These are phyloP conservation scores for Sclerodermus sp. DNA, from an alignment of 2,888 invertebrate genomes.

Conservation along the genomic window DNA sequence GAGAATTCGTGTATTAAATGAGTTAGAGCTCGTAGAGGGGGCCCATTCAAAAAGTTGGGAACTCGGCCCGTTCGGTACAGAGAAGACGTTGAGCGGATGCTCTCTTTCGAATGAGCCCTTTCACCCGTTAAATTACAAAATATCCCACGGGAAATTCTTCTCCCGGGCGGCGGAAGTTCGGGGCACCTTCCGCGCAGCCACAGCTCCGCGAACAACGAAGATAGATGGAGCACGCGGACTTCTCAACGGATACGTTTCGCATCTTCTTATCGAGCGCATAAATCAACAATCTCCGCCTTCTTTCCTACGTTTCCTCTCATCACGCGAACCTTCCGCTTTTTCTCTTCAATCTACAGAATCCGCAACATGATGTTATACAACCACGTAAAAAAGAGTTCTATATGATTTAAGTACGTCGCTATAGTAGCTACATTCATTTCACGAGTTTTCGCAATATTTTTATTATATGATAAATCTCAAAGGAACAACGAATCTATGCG, in stretches of 20 bases:
- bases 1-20: no score
- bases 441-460: no score
- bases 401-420: no score
- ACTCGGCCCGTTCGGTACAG: no score
- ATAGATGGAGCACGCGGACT: constrained; percentile 28
- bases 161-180: constrained; percentile 27
- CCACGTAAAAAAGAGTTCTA: no score
- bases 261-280: constrained; percentile 32
- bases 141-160: constrained; percentile 46
- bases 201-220: constrained; percentile 29
- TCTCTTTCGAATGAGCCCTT: constrained; percentile 15
- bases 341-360: background rate
- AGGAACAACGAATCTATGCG: no score
- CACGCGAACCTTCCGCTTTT: background rate
- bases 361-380: no score
- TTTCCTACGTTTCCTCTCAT: constrained; percentile 2
- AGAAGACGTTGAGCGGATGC: background rate
- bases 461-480: no score
- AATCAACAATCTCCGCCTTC: constrained; percentile 24
- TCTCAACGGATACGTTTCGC: constrained; percentile 19
- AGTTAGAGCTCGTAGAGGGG: no score
- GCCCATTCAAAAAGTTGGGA: no score
- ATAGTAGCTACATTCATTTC: no score
- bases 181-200: constrained; percentile 13
- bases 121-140: constrained; percentile 42